Conservation (phyloP, 2,888 invertebrate genomes). For the Gastracanthus pulcherrimus region DNA sequence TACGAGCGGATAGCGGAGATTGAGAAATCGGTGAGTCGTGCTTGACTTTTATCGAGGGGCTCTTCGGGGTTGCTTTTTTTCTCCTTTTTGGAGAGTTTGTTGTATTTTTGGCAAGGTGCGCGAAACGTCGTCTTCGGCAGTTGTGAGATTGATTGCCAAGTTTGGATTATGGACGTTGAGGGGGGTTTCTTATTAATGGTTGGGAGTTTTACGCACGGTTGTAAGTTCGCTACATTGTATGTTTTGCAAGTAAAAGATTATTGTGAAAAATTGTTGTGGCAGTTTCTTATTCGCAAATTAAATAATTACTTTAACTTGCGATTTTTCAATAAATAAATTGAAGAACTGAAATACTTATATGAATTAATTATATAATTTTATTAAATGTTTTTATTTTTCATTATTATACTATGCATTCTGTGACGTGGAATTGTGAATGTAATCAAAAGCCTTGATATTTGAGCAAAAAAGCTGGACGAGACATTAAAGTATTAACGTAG, state of each 20-base stretch:
- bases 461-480: neutral
- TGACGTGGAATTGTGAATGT: neutral
- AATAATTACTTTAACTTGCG: no score
- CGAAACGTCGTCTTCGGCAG: neutral
- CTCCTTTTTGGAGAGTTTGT: neutral
- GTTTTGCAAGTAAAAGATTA: no score
- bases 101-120: neutral
- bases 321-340: no score
- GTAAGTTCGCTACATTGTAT: no score
- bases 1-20: neutral
- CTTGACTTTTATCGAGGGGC: neutral
- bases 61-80: neutral
- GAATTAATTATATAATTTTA: no score
- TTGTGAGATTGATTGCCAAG: no score
- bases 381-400: neutral
- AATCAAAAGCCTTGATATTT: neutral
- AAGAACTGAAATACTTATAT: no score
- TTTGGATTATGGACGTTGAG: no score
- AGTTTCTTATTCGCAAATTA: no score
- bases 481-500: neutral
- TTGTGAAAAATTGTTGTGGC: no score
- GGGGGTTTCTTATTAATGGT: no score
- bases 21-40: slow-evolving; percentile 36
- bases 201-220: neutral
- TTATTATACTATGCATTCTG: neutral